Base-by-base conservation (phyloP, 2,888 invertebrate species). In the Meiosimyza platycephala region DNA sequence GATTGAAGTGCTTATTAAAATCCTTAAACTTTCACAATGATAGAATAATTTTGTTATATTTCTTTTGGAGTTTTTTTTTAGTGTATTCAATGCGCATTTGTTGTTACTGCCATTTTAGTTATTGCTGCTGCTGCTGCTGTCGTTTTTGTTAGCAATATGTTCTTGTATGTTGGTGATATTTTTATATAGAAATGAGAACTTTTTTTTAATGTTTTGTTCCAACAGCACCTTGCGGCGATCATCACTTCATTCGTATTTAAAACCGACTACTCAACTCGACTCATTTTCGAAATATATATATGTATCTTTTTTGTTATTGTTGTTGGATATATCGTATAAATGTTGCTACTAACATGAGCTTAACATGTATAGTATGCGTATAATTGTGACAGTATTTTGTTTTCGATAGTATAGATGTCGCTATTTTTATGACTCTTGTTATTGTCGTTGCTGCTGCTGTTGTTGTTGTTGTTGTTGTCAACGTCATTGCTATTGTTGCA, bases 161-260 rank as follows among this genome's bases (percentile, higher is more conserved):
- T 40, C 9, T 40, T 9, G 40, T 40, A 40, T 40, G 40, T 40
- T 40, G 40, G 40, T 9, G 6, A 40, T 40, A 40, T 40, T 68
- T 68, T 59, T 28, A 60, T 62, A 62, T 70, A 55, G 70, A 62
- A 70, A 33, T 40, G 40, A 60, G 15, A 63, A 63, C 7, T 40
- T 62, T 70, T 60, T 40, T 40, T 40, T 40, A 1, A 9, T 40
- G 6, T 40, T 70, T 63, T 54, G 40, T 59, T 59, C 22, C 13
- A 40, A 7, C 9, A 40, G 16, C 18, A 55, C 72, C 62, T 40
- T 55, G 15, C 16, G 69, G 50, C 16, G 72, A 76, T 64, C 72
- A 73, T 78, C 78, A 79, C 78, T 79, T 76, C 77, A 76, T 77
- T 79, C 76, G 74, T 76, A 76, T 79, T 79, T 79, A 77, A 77